Evolutionary conservation across 2,113 vertebrate genomes (phyloP), one percentile per base, ranked within the genome.

Genomic region (Podarcis cretensis): DNA sequence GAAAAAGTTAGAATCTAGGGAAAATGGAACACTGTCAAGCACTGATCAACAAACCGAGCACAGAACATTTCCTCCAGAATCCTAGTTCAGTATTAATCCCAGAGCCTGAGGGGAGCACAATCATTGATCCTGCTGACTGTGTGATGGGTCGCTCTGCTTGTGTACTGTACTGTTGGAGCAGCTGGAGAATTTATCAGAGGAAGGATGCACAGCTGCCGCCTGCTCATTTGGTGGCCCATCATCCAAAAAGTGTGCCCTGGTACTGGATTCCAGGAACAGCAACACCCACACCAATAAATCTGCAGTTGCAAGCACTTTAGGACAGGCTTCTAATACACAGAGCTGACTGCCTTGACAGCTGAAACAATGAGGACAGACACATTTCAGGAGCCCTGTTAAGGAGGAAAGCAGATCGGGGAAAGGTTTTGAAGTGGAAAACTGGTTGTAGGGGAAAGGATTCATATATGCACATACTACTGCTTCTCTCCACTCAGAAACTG

Each of bases 31-130:
- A 74, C 0, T 6, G 54, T 75, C 1, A 32, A 85, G 59, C n/a
- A 35, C 0, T 0, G 81, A 65, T 2, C 32, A 85, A 83, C 32
- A 76, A 81, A 37, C 7, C 1, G 65, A 68, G 16, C 0, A 0
- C 25, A 21, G 81, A 79, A 71, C 80, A 76, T 13, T 90, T 68
- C 30, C 88, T 40, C 85, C 91, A 89, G 90, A 84, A 20, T 14
- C 68, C 83, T 81, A 0, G 0, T 1, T 87, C 2, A 0, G 32
- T 0, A 69, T 63, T 2, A 77, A 91, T 90, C 84, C 0, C 0
- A 37, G 76, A 76, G 94, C 93, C 94, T 2, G 69, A 25, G 65
- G 92, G 83, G 9, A 84, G 69, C 14, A 0, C 79, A 78, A 30
- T 1, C 91, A 95, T 95, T 1, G 94, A 95, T 32, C 30, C 86